Conservation (phyloP, 2,797 vertebrate species). For the Emys orbicularis region DNA sequence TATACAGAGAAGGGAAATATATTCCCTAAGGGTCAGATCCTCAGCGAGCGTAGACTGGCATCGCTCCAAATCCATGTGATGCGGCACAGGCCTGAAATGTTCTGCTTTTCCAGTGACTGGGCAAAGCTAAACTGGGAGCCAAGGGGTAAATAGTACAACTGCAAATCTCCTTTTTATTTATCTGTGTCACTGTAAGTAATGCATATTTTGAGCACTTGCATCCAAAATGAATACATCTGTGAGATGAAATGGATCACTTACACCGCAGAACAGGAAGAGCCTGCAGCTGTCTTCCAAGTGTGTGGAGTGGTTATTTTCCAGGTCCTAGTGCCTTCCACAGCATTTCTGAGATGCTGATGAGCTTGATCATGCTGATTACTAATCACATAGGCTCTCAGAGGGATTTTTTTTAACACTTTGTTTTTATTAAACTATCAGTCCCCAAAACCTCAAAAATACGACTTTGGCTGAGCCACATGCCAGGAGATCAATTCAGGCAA, state of each 20-base stretch:
- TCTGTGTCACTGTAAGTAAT: constrained; percentile 54
- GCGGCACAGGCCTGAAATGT: not conserved
- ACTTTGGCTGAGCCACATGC: not conserved
- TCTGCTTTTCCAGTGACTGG: not conserved
- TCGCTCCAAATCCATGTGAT: not conserved
- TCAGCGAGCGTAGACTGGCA: not conserved
- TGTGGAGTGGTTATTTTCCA: constrained; percentile 34
- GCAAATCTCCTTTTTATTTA: constrained; percentile 44
- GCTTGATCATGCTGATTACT: not conserved
- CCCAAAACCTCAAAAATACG: not conserved
- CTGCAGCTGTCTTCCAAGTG: constrained; percentile 70
- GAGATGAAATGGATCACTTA: constrained; percentile 62
- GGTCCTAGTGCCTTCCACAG: constrained; percentile 62
- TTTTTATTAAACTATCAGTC: constrained; percentile 25
- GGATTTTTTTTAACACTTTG: constrained; percentile 12
- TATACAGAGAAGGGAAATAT: not conserved
- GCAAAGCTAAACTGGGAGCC: not conserved
- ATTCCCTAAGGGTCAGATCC: not conserved
- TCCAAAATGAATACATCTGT: constrained; percentile 66
- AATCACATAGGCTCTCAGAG: constrained; percentile 18
- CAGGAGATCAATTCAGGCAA: not conserved
- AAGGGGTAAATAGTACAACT: constrained; percentile 57
- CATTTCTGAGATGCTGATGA: not conserved
- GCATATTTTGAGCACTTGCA: constrained; percentile 60
- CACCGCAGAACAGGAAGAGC: constrained; percentile 69